A percentile compares a stretch with the other conserved stretches of the same genome.
phyloP scores from a whole-genome alignment of 2,113 vertebrate genomes.

The Chunga burmeisteri region DNA sequence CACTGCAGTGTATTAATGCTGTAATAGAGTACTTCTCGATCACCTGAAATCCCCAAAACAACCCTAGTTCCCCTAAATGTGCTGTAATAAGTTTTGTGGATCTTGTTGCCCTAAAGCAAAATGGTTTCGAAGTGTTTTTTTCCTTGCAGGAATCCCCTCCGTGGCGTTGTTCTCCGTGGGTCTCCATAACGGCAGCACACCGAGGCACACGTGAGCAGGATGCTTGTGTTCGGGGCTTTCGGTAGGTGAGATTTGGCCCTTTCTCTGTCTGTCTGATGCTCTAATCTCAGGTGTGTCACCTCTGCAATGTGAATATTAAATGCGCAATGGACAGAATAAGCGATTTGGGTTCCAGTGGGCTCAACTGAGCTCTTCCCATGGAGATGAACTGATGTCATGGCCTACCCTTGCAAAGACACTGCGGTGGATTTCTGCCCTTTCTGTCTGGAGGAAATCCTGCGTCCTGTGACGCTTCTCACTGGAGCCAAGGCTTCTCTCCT shows the following conservation, averaged over 20 bases:
- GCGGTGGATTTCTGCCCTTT: neutral
- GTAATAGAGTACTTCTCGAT: too few species aligned
- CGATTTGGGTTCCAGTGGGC: fast-evolving
- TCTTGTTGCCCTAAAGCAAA: neutral
- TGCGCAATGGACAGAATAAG: fast-evolving
- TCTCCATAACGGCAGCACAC: fast-evolving
- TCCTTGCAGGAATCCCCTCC: neutral
- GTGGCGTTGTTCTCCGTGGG: fast-evolving
- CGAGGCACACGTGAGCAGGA: fast-evolving
- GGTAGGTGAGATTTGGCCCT: fast-evolving
- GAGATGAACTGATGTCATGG: fast-evolving
- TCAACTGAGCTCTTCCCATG: fast-evolving
- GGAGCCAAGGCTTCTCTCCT: neutral
- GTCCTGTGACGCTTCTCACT: neutral
- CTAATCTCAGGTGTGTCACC: fast-evolving
- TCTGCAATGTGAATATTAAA: fast-evolving
- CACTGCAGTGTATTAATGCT: fast-evolving
- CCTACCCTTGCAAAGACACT: fast-evolving
- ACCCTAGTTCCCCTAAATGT: neutral
- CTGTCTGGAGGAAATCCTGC: neutral
- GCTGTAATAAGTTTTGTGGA: fast-evolving
- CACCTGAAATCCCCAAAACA: neutral
- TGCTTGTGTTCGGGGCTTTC: fast-evolving
- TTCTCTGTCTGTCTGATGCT: fast-evolving
- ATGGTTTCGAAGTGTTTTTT: neutral